Evolutionary conservation across 64 coral and sea anemone genomes (phyloP), one percentile per base, ranked within the genome.

Genomic region (Actinia equina): DNA sequence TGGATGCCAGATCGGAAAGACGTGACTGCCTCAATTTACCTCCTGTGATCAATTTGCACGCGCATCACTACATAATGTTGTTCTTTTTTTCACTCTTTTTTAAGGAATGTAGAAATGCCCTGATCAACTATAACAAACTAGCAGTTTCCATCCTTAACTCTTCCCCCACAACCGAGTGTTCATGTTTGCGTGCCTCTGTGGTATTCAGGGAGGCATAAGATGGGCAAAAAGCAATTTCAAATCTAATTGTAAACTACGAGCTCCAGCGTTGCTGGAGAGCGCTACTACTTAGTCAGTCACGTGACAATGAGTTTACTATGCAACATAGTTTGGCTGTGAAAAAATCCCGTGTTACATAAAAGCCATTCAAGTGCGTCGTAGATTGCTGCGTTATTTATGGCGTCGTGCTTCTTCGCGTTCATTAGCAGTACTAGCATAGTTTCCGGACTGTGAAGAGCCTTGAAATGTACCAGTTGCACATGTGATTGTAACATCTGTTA

Each of bases 401-500:
- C 69, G 69, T 74, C 69, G n/a, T 30, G 13, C 69, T 26, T 74
- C 69, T 74, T 74, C 25, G 69, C 69, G 69, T 74, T 74, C 69
- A 37, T 74, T 74, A 74, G 26, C 10, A 74, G 23, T 41, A 74
- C 69, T 74, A 74, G 13, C 69, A 41, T 74, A 74, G 69, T 74
- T 74, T 74, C 69, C 69, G 69, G 69, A 12, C 26, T n/a, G 69
- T 74, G 69, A 74, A 74, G 69, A 74, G 69, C 16, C 69, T 14
- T 74, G 69, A 74, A 74, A 74, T 74, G 69, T 74, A 74, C 69
- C 69, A 74, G 69, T 74, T 74, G 69, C 10, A 74, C 27, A 30
- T 74, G 69, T 41, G 69, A 74, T 74, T 30, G 62, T 14, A 12
- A 74, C 69, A 74, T 74, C 69, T 74, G 69, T 30, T 42, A 30